These are phyloP conservation scores for Incurvaria masculella DNA, from an alignment of 2,888 invertebrate genomes.

Conservation along the genomic window DNA sequence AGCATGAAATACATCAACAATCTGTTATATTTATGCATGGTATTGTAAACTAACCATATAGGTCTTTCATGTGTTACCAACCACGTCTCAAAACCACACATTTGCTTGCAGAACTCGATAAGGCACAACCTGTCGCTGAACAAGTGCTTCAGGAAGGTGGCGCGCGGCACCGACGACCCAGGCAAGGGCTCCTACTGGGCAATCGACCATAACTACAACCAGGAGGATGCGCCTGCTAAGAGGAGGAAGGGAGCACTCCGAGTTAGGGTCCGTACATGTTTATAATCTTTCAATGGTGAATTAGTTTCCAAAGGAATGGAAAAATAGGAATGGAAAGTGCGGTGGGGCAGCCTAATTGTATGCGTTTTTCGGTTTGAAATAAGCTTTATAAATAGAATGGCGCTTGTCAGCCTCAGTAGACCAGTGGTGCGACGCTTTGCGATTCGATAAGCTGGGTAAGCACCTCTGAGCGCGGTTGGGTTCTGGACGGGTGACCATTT, in stretches of 20 bases:
- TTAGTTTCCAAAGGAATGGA: no score
- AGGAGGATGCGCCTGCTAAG: conserved; percentile 51
- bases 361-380: no score
- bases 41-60: not conserved
- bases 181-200: conserved; percentile 68
- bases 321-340: no score
- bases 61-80: not conserved
- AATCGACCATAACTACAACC: conserved; percentile 55
- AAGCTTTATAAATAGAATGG: no score
- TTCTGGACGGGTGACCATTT: no score
- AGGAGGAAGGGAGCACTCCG: conserved; percentile 46
- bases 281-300: no score
- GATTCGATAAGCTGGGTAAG: no score
- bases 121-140: conserved; percentile 68
- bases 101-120: conserved; percentile 63
- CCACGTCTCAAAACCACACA: not conserved
- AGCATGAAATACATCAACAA: not conserved
- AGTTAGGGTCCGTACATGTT: conserved; percentile 27
- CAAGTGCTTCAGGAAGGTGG: conserved; percentile 71
- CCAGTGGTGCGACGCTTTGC: no score
- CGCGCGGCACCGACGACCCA: conserved; percentile 68
- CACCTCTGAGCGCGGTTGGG: no score
- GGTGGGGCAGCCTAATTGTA: no score
- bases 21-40: not conserved
- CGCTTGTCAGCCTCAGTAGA: no score